Base-by-base conservation (phyloP, 2,113 vertebrate species). In the Morphnarchus princeps region DNA sequence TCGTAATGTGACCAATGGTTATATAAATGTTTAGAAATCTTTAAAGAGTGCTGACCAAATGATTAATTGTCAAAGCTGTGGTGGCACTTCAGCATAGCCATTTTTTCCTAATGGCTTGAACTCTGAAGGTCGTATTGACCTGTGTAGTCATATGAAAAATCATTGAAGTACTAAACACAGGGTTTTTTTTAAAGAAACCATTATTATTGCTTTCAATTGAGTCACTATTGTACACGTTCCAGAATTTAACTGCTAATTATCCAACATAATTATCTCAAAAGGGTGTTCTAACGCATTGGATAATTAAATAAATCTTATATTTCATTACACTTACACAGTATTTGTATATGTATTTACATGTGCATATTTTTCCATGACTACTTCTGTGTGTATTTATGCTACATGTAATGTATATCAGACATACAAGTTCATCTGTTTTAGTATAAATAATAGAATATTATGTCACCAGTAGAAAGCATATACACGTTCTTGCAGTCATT, bases 231-330 rank as follows among this genome's bases (percentile, higher is more conserved):
- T 70, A 85, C 54, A 38, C 19, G 2, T 87, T 95, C 57, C 69
- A 87, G 70, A 95, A 87, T 91, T 84, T 91, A 95, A 77, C 61
- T 95, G 83, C 77, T 95, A 79, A 91, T 94, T 97, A 87, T 85
- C 70, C 87, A 62, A 73, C 36, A 16, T 87, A 82, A 69, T 89
- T 93, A 84, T 89, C 45, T 93, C 73, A 85, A 85, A 96, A 95
- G 49, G 10, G 22, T 82, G 21, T 96, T 87, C 45, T 65, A 77
- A 69, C 2, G 1, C 34, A 61, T 11, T 82, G 43, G 49, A 55
- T 82, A 91, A 79, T 92, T 89, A 92, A 90, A 72, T 84, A 47
- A 74, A 42, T 76, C 47, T 69, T 79, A 15, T 50, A 77, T 91
- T 87, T 72, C 9, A 17, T 83, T 78, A 71, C 32, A 57, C 26